These are phyloP conservation scores for Graptemys geographica DNA, from an alignment of 2,797 vertebrate species.

Conservation along the genomic window DNA sequence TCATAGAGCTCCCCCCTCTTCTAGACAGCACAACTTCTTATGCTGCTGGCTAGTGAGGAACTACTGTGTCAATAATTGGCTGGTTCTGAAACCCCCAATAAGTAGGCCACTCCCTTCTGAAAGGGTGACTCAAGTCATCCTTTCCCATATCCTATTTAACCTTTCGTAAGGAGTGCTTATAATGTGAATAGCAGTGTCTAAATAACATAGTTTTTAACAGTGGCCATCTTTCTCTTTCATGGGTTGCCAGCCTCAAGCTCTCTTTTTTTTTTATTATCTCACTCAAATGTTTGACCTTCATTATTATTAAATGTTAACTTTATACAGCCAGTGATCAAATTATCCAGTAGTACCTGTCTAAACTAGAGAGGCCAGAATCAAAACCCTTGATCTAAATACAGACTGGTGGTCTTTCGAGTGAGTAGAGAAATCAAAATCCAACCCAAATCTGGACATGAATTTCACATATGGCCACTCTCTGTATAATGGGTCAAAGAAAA, in stretches of 20 bases:
- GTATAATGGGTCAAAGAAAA: neutral
- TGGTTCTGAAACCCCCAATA: neutral
- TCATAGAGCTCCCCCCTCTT: neutral
- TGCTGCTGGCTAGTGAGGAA: neutral
- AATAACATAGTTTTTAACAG: neutral
- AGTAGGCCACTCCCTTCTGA: neutral
- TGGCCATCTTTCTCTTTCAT: neutral
- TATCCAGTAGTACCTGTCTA: constrained; percentile 7
- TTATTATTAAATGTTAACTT: constrained; percentile 46
- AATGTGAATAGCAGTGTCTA: neutral
- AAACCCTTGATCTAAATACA: neutral
- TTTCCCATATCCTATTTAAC: neutral
- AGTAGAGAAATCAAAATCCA: constrained; percentile 2
- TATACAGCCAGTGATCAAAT: constrained; percentile 1
- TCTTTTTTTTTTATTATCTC: neutral
- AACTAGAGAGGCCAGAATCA: neutral
- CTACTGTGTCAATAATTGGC: neutral
- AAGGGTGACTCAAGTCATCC: neutral
- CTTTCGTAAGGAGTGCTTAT: neutral
- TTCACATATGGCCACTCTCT: neutral
- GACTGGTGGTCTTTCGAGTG: neutral
- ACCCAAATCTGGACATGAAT: neutral
- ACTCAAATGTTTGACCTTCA: constrained; percentile 8
- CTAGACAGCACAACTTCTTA: neutral
- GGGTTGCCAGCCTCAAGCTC: neutral